Evolutionary conservation across 2,797 vertebrate genomes (phyloP), one percentile per base, ranked within the genome.

Genomic region (Phrynocephalus vlangalii): DNA sequence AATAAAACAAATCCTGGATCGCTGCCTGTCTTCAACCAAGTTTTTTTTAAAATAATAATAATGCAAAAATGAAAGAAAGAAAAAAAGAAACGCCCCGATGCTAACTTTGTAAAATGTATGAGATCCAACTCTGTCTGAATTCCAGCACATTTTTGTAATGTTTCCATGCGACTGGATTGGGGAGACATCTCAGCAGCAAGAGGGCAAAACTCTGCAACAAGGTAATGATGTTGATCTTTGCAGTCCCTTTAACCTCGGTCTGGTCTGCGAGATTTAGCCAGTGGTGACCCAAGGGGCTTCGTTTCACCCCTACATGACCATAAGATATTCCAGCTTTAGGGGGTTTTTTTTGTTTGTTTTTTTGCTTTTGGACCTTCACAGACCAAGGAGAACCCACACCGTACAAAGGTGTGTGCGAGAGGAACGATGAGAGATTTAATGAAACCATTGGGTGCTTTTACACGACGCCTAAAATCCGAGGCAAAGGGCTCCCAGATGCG

Each of bases 351-450:
- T 33, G 33, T 33, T 33, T 33, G 7, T 52, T 6, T 52, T 7
- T 52, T 11, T 52, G 52, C 11, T 11, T 56, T 56, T 56, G 52
- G 3, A 56, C 13, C 52, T 56, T 56, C 52, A 56, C 52, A 83
- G 91, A 2, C 79, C 0, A 0, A 38, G 82, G 71, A 48, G 60
- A 93, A 81, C 71, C 0, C 82, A 86, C 60, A 20, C 3, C 60
- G 1, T 0, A 56, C 63, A 80, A 85, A 91, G 86, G 24, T 50
- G 44, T 3, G 63, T 10, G 20, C 9, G 5, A 76, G 70, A 82
- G 91, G 91, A 86, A 33, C 87, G 71, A 72, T 78, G 38, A 87
- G 83, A 90, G 91, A 91, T 94, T 91, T 82, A 92, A 92, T 93
- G 94, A 91, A 95, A 94, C 16, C 33, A 33, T 33, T 33, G 33